Percentiles rank a stretch among this genome's conserved stretches.
These are phyloP conservation scores for Diadumene lineata DNA, from an alignment of 92 coral and sea anemone species.

Conservation along the genomic window DNA sequence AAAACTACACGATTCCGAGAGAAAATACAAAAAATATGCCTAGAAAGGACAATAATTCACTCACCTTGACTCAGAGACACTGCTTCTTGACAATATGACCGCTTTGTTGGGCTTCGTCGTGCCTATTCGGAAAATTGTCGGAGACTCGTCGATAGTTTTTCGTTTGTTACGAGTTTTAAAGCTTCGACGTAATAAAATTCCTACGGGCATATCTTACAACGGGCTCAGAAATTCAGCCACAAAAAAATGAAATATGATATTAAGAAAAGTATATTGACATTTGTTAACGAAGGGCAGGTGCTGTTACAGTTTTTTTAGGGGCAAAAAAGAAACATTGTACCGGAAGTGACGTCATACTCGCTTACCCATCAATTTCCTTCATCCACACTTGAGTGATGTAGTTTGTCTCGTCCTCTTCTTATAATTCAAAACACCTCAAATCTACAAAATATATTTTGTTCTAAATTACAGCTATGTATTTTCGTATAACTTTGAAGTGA, in stretches of 20 bases:
- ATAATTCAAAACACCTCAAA: too few relatives aligned
- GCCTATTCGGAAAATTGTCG: constrained; percentile 22
- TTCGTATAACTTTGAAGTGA: too few relatives aligned
- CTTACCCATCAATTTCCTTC: too few relatives aligned
- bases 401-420: too few relatives aligned
- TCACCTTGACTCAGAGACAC: constrained; percentile 19
- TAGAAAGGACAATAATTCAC: constrained; percentile 5
- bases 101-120: constrained; percentile 35
- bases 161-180: constrained; percentile 28
- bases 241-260: background rate
- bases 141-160: constrained; percentile 17
- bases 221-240: background rate
- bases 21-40: background rate
- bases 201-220: background rate
- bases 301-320: background rate
- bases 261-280: too few relatives aligned
- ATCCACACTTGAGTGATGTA: too few relatives aligned
- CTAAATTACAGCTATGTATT: too few relatives aligned
- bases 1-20: constrained; percentile 4
- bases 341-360: constrained; percentile 32
- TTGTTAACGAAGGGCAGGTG: background rate
- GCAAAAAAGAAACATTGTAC: background rate
- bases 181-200: constrained; percentile 12
- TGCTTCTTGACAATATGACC: constrained; percentile 21
- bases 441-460: too few relatives aligned